Evolutionary conservation across 2,797 vertebrate species (phyloP).

Genomic region (Saxicola maurus): DNA sequence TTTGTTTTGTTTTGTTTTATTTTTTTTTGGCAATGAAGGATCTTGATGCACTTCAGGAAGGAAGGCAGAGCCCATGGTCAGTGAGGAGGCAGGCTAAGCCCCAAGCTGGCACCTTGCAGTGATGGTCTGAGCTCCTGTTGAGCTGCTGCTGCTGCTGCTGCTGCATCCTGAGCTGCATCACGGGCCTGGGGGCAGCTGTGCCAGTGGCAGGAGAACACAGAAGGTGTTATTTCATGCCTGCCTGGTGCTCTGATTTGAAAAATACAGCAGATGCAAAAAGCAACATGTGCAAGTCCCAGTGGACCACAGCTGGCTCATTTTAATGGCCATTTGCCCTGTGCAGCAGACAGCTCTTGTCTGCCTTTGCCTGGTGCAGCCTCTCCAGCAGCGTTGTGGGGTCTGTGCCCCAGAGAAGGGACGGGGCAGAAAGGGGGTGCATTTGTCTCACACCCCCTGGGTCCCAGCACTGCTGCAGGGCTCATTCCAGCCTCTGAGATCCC

Average conservation of each 20-base stretch:
- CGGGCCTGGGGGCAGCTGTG: neutral
- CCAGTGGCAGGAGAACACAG: neutral
- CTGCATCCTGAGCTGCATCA: rapidly evolving
- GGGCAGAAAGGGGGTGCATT: rapidly evolving
- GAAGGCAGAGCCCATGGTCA: rapidly evolving
- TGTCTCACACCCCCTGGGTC: rapidly evolving
- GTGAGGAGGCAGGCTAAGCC: neutral
- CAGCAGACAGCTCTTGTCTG: neutral
- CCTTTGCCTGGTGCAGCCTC: neutral
- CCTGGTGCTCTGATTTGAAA: neutral
- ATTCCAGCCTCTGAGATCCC: neutral
- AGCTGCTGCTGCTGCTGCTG: neutral
- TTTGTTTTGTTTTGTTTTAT: neutral
- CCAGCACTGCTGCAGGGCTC: neutral
- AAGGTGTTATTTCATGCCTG: neutral
- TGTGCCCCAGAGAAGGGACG: neutral
- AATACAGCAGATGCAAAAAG: neutral
- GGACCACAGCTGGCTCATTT: neutral
- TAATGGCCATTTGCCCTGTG: neutral
- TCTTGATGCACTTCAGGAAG: neutral
- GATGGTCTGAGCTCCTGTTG: neutral
- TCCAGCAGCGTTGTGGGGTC: rapidly evolving
- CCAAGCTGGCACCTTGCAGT: rapidly evolving
- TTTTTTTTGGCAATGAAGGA: too few relatives aligned
- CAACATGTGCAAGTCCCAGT: neutral